A percentile compares a stretch with the other conserved stretches of the same genome.
Evolutionary conservation across 2,797 vertebrate genomes (phyloP).

Genomic region (Siniperca obscura): DNA sequence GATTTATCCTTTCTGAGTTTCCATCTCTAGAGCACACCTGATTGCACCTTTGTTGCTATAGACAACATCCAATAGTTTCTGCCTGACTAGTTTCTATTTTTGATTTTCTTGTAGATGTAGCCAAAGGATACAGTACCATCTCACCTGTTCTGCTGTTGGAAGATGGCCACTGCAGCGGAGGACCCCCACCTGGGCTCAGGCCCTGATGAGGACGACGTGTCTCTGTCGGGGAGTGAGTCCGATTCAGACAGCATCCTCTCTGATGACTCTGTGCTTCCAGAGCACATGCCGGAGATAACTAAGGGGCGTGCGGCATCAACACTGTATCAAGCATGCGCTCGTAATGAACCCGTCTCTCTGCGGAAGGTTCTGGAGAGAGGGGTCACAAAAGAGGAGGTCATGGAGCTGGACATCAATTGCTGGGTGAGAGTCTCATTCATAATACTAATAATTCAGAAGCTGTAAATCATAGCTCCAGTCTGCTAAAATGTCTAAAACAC

Average conservation of each 20-base stretch:
- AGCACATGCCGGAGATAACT: conserved; percentile 50
- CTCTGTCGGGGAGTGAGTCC: conserved; percentile 47
- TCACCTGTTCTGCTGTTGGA: conserved; percentile 47
- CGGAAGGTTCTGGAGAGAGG: conserved; percentile 81
- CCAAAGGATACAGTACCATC: conserved; percentile 12
- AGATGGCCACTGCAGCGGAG: conserved; percentile 79
- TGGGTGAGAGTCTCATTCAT: conserved; percentile 82
- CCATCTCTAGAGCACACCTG: neutral
- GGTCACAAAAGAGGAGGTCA: conserved; percentile 85
- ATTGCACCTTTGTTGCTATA: conserved; percentile 18
- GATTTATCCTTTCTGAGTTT: neutral
- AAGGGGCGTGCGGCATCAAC: conserved; percentile 48
- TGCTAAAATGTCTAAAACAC: neutral
- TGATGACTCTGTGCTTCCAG: conserved; percentile 85
- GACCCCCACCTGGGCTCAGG: conserved; percentile 80
- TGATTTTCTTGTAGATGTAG: conserved; percentile 60
- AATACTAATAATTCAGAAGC: neutral
- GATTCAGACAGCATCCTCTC: conserved; percentile 85
- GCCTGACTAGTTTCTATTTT: conserved; percentile 5
- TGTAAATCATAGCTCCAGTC: neutral
- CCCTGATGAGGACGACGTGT: conserved; percentile 62
- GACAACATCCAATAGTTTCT: conserved; percentile 21
- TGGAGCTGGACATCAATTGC: conserved; percentile 88
- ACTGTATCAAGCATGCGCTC: conserved; percentile 86
- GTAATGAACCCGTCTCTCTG: conserved; percentile 83